A percentile compares a stretch with the other conserved stretches of the same genome.
These are phyloP conservation scores for Chloroceryle aenea DNA, from an alignment of 2,113 vertebrate species.

Conservation along the genomic window DNA sequence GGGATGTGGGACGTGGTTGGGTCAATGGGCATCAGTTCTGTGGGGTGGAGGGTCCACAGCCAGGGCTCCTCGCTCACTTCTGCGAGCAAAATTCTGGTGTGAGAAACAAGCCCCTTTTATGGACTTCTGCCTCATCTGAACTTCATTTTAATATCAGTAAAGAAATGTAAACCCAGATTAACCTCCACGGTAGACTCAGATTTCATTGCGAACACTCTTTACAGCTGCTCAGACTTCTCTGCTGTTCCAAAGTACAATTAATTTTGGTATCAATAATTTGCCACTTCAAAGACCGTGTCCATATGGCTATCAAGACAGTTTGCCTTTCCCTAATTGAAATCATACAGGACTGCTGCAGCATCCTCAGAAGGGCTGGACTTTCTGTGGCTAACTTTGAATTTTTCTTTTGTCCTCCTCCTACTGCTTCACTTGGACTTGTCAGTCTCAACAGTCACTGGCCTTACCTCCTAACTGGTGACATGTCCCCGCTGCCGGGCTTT, in stretches of 20 bases:
- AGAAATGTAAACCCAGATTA: slow-evolving; percentile 7
- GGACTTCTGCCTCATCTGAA: neutral
- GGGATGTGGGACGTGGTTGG: accelerated
- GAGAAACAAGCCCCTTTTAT: neutral
- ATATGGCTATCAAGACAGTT: neutral
- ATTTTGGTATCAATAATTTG: slow-evolving; percentile 25
- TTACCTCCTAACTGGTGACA: neutral
- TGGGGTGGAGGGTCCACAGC: neutral
- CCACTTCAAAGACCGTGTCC: neutral
- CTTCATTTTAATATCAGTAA: neutral
- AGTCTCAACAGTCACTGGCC: neutral
- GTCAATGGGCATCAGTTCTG: neutral
- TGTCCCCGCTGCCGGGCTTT: neutral
- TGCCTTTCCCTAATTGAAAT: slow-evolving; percentile 18
- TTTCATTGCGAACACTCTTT: slow-evolving; percentile 11
- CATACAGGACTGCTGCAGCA: neutral
- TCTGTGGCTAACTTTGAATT: no score
- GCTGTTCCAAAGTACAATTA: slow-evolving; percentile 9
- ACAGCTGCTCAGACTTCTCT: slow-evolving; percentile 39
- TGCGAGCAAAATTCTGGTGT: neutral
- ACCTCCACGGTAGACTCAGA: neutral
- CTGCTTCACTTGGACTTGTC: neutral
- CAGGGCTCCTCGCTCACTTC: neutral
- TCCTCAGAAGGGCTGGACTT: neutral
- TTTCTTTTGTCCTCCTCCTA: neutral